Conservation (phyloP, 2,113 vertebrate genomes). For the Chelonoidis abingdonii region DNA sequence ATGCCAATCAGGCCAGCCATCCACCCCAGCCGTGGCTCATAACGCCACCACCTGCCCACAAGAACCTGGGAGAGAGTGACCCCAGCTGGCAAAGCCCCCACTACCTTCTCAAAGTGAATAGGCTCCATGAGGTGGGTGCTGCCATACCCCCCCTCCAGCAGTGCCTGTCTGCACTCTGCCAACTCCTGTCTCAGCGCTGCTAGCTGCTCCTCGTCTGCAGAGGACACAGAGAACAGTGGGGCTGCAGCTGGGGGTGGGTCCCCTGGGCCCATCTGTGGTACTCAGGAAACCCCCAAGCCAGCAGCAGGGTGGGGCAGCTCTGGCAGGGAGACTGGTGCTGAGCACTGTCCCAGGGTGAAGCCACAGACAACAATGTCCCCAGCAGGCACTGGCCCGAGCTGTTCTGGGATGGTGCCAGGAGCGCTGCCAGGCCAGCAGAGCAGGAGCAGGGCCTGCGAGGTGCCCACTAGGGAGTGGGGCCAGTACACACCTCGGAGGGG, state of each 20-base stretch:
- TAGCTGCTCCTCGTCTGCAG: slow-evolving; percentile 69
- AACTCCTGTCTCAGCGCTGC: slow-evolving; percentile 74
- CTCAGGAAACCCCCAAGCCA: not conserved
- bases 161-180: not conserved
- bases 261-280: too few species aligned
- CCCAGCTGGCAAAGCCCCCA: accelerated
- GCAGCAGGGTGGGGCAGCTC: not conserved
- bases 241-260: not conserved
- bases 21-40: not conserved
- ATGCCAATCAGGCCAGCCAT: not conserved
- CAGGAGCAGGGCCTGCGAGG: too few species aligned
- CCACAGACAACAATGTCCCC: not conserved
- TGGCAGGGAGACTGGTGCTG: not conserved
- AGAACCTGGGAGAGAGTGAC: not conserved
- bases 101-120: slow-evolving; percentile 90
- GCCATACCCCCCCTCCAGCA: not conserved
- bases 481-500: too few species aligned
- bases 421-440: not conserved
- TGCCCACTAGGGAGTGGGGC: not conserved
- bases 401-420: not conserved
- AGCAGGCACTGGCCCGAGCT: not conserved
- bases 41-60: not conserved
- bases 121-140: slow-evolving; percentile 78
- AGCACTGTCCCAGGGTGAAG: not conserved
- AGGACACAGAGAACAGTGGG: not conserved